Evolutionary conservation across 1,140 invertebrate genomes (phyloP).

Genomic region (Ptiloglossa arizonensis): DNA sequence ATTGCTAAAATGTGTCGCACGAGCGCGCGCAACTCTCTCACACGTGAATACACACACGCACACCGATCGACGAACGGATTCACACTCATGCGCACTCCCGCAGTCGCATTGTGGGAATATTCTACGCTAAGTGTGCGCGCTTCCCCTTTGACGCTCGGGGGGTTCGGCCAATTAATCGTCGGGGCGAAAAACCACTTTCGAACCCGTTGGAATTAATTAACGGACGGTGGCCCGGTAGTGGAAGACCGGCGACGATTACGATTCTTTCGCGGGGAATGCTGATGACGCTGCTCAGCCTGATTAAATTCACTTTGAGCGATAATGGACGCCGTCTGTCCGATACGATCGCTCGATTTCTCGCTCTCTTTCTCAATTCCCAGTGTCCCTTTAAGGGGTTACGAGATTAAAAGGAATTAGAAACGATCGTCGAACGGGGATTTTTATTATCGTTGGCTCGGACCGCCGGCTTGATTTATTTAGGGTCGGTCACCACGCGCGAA

Average conservation of each 20-base stretch:
- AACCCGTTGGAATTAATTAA: background rate
- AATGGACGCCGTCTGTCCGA: no score
- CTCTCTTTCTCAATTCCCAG: no score
- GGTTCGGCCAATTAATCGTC: conserved; percentile 37
- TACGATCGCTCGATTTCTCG: no score
- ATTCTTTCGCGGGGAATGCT: background rate
- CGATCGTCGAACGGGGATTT: no score
- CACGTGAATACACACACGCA: conserved; percentile 20
- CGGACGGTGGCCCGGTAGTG: no score
- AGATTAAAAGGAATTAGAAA: no score
- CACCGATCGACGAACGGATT: conserved; percentile 47
- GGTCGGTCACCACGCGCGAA: no score
- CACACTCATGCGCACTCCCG: conserved; percentile 52
- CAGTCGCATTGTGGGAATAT: conserved; percentile 25
- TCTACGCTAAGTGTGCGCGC: conserved; percentile 6
- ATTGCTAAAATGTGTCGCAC: conserved; percentile 43
- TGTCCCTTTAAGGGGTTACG: no score
- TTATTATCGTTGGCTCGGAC: no score
- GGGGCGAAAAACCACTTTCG: background rate
- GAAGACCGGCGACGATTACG: background rate
- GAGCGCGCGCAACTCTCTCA: conserved; percentile 26
- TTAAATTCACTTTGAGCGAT: background rate
- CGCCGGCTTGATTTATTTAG: no score
- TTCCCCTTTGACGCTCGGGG: conserved; percentile 23
- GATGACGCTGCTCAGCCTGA: background rate